Evolutionary conservation across 2,113 vertebrate species (phyloP), one percentile per base, ranked within the genome.

Genomic region (Lepisosteus oculatus): DNA sequence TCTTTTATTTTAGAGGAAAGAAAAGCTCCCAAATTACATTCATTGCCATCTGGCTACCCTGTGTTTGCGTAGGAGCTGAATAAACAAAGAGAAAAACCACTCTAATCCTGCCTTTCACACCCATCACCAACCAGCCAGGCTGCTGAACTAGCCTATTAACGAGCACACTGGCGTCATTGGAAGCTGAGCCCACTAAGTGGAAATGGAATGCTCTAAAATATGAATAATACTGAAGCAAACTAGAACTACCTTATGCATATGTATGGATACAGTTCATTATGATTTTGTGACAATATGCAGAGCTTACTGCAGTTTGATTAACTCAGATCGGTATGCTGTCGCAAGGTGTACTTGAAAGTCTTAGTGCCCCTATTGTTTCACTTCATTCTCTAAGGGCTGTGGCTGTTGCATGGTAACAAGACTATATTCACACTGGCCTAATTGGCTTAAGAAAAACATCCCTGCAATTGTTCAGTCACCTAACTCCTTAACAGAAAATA

Each of bases 401-500:
- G 85, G 84, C 13, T 84, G 85, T 86, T 85, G 85, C 80, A 70
- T 74, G 74, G 78, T 75, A 80, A 72, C 74, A 72, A 77, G 78
- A 74, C 73, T 76, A 44, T 76, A 68, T 75, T 74, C 84, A 75
- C 13, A 62, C 76, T 59, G 57, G 79, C 73, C 84, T 89, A 88
- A 89, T 89, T 91, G 86, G 84, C 86, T 86, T 81, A 84, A 79
- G 79, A 84, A 87, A 84, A 83, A 81, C 78, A 75, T 85, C 79
- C 76, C 84, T 83, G 79, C 87, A 85, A 84, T 85, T 88, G 88
- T 85, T 85, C 78, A 77, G 83, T 86, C 85, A 85, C 85, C 79
- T 84, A 87, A 83, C 85, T 84, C 80, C 13, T 66, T 77, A 44
- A 9, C 68, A 80, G 74, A 84, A 88, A 85, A 85, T 81, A 65